A percentile compares a stretch with the other conserved stretches of the same genome.
These are phyloP conservation scores for Chorisops tibialis DNA, from an alignment of 2,888 invertebrate genomes.

Conservation along the genomic window DNA sequence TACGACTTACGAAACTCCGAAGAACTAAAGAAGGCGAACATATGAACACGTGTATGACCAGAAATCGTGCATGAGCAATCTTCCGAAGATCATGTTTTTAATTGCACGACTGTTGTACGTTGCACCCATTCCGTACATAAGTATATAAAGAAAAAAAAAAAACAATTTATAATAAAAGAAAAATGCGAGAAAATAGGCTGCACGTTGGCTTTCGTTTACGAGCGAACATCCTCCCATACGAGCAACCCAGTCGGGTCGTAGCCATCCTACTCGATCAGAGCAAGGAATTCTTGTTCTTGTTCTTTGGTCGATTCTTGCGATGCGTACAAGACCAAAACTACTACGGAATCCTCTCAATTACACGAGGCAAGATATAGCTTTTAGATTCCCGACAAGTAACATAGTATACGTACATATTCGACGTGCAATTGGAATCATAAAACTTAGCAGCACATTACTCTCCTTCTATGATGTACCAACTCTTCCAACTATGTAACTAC, in stretches of 20 bases:
- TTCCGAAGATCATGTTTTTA: slow-evolving; percentile 33
- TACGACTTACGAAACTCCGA: background rate
- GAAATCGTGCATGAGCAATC: slow-evolving; percentile 34
- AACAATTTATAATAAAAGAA: slow-evolving; percentile 19
- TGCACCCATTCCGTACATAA: slow-evolving; percentile 28
- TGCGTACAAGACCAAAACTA: background rate
- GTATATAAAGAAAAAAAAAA: too few relatives aligned
- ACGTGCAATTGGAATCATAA: slow-evolving; percentile 19
- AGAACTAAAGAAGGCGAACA: slow-evolving; percentile 10
- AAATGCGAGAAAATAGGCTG: background rate
- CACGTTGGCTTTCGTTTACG: background rate
- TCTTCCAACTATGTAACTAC: too few relatives aligned
- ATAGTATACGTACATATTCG: background rate
- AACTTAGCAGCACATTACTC: slow-evolving; percentile 19
- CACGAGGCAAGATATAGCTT: background rate
- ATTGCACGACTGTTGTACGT: slow-evolving; percentile 34
- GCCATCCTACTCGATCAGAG: background rate
- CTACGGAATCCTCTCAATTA: background rate
- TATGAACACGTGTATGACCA: slow-evolving; percentile 28
- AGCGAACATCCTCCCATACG: background rate
- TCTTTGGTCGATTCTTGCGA: too few relatives aligned
- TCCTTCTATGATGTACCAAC: background rate
- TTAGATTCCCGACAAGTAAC: background rate
- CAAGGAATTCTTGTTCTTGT: too few relatives aligned
- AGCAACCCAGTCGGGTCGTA: background rate